Percentiles rank a stretch among this genome's conserved stretches.
These are phyloP conservation scores for Euphysa ruthae DNA, from an alignment of 30 jellyfish, hydroid and myxozoan genomes.

Conservation along the genomic window DNA sequence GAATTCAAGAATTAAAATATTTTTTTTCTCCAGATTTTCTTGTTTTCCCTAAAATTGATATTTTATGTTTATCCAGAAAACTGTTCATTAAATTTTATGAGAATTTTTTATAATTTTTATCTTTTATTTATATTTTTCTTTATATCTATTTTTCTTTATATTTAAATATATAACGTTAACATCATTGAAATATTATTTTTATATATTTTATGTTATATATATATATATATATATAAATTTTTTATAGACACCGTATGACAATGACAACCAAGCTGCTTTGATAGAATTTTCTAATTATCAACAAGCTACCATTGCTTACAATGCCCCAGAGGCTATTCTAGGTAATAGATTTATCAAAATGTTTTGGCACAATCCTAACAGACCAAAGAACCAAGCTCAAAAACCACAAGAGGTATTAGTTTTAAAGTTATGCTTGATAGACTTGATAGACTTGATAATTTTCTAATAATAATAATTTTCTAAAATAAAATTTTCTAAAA, in stretches of 20 bases:
- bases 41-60: too few relatives aligned
- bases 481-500: too few relatives aligned
- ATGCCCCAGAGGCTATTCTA: slow-evolving; percentile 97
- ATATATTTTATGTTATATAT: not conserved
- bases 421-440: too few relatives aligned
- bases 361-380: slow-evolving; percentile 80
- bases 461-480: too few relatives aligned
- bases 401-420: too few relatives aligned
- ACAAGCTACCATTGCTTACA: slow-evolving; percentile 89
- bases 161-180: not conserved
- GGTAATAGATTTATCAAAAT: slow-evolving; percentile 95
- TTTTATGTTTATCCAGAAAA: too few relatives aligned
- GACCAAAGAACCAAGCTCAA: slow-evolving; percentile 3
- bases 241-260: slow-evolving; percentile 62
- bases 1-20: too few relatives aligned
- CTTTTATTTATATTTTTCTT: too few relatives aligned
- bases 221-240: not conserved
- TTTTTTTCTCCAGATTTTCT: too few relatives aligned
- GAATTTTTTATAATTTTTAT: not conserved
- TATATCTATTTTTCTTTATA: not conserved
- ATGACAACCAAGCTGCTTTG: slow-evolving; percentile 87
- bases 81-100: not conserved
- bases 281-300: slow-evolving; percentile 70
- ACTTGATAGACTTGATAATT: too few relatives aligned
- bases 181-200: not conserved